phyloP scores from a whole-genome alignment of 2,113 vertebrate genomes.

The chimpanzee (Pan troglodytes) region NHGRI_mPanTro3-v2.1_pri NC_072404.2:14159501-14160000 shows the following conservation, averaged over 20 bases:
- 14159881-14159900: not conserved
- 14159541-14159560: not conserved
- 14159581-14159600: not conserved
- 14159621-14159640: not conserved
- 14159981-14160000: not conserved
- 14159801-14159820: not conserved
- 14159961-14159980: not conserved
- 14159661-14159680: not conserved
- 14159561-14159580: not conserved
- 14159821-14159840: not conserved
- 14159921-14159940: not conserved
- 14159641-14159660: not conserved
- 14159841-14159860: not conserved
- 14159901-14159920: not conserved
- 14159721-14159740: not conserved
- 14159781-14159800: not conserved
- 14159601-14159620: not conserved
- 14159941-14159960: not conserved
- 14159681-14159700: not conserved
- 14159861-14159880: not conserved
- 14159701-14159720: not conserved
- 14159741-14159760: not conserved
- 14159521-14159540: not conserved
- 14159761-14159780: not conserved
- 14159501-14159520: not conserved